Base-by-base conservation (phyloP, 2,888 invertebrate genomes). In the Crepidodera aurea region DNA sequence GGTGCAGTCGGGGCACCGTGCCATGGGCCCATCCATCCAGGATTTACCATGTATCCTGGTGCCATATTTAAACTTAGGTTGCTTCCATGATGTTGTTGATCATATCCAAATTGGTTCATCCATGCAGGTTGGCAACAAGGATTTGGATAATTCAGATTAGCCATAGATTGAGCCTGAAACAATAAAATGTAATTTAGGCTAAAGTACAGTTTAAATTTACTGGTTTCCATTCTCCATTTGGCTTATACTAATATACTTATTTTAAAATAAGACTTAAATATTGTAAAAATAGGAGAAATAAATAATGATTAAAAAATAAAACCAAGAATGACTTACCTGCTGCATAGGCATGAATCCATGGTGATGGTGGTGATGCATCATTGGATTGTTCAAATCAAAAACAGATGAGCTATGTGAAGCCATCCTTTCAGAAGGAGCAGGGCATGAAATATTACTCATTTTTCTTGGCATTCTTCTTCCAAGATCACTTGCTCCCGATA, bases 161-260 rank as follows among this genome's bases (percentile, higher is more conserved):
- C 89, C 84, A 89, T 84, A 0, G 90, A 90, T 72, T 90, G 90
- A 0, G 89, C 87, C 89, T 90, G 73, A n/a, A 79, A 77, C 37
- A 42, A 40, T 42, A 15, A 51, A 32, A 1, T 25, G 25, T 39
- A 12, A 39, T 25, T 22, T 22, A 15, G 39, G 6, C 12, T 12
- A 12, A 2, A 39, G n/a, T n/a, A n/a, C n/a, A n/a, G 3, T 34
- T 34, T 34, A 3, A n/a, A n/a, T n/a, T n/a, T n/a, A n/a, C n/a
- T n/a, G n/a, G n/a, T n/a, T n/a, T n/a, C n/a, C n/a, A n/a, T n/a
- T n/a, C n/a, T n/a, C n/a, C n/a, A n/a, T n/a, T n/a, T n/a, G n/a
- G n/a, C n/a, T n/a, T n/a, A n/a, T n/a, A n/a, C n/a, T n/a, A n/a
- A n/a, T n/a, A n/a, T n/a, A n/a, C n/a, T n/a, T n/a, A n/a, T n/a